A percentile compares a stretch with the other conserved stretches of the same genome.
phyloP scores from a whole-genome alignment of 2,113 vertebrate species.

The Brachirus orientalis region DNA sequence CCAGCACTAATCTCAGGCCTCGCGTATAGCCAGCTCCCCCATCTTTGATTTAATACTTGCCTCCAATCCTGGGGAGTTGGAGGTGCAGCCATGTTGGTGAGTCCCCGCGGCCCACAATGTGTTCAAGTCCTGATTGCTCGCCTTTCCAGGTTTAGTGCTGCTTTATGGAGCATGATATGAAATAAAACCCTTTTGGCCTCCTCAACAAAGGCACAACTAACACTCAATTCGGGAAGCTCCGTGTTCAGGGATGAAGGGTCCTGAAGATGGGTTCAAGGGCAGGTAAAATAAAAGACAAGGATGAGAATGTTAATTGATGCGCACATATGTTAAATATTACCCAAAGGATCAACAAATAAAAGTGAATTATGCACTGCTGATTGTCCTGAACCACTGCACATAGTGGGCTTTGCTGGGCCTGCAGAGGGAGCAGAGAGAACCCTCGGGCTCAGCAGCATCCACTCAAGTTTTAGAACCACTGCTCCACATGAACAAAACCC shows the following conservation, averaged over 20 bases:
- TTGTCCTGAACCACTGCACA: constrained; percentile 2
- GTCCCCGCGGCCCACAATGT: constrained; percentile 53
- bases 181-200: constrained; percentile 69
- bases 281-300: constrained; percentile 10
- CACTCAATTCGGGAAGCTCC: constrained; percentile 50
- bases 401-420: not conserved
- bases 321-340: constrained; percentile 32
- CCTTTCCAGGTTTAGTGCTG: constrained; percentile 73
- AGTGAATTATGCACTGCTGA: not conserved
- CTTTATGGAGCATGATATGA: constrained; percentile 80
- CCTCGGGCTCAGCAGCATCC: constrained; percentile 18
- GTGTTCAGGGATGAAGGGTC: constrained; percentile 55
- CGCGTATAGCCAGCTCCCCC: constrained; percentile 50
- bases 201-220: constrained; percentile 62
- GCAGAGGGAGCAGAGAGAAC: not conserved
- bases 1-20: constrained; percentile 69
- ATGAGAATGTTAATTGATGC: constrained; percentile 34
- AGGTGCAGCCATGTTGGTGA: constrained; percentile 58
- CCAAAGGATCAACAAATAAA: constrained; percentile 33
- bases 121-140: constrained; percentile 68
- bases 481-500: constrained; percentile 19
- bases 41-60: constrained; percentile 77
- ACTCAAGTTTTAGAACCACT: constrained; percentile 25
- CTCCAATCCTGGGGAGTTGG: constrained; percentile 50
- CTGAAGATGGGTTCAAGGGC: constrained; percentile 48